phyloP scores from a whole-genome alignment of 2,888 invertebrate species.

The Orgyia antiqua region DNA sequence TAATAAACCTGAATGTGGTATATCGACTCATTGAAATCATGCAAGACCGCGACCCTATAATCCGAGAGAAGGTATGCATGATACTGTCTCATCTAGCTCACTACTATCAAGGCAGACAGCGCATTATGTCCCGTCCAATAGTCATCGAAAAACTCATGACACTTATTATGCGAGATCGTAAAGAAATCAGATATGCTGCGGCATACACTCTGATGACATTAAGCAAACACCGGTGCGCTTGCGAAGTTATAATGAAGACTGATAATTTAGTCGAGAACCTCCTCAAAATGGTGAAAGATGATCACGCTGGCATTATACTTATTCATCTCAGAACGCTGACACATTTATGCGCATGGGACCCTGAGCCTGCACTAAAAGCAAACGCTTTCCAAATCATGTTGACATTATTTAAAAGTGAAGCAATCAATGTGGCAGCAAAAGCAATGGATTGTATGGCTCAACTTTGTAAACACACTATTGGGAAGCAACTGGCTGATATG shows the following conservation, averaged over 20 bases:
- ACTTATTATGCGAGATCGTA: constrained; percentile 50
- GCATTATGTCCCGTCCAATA: constrained; percentile 42
- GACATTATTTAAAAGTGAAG: constrained; percentile 37
- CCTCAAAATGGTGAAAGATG: constrained; percentile 56
- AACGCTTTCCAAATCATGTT: constrained; percentile 60
- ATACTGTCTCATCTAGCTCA: constrained; percentile 45
- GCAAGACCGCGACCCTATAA: constrained; percentile 43
- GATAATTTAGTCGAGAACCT: constrained; percentile 47
- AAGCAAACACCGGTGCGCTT: constrained; percentile 42
- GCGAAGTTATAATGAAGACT: constrained; percentile 41
- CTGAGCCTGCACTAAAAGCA: constrained; percentile 41
- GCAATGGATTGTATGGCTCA: constrained; percentile 61
- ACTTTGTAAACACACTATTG: constrained; percentile 57
- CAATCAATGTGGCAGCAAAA: constrained; percentile 40
- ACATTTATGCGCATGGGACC: constrained; percentile 53
- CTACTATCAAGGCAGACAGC: constrained; percentile 48
- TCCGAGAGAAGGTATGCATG: constrained; percentile 57
- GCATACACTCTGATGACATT: constrained; percentile 49
- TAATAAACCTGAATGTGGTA: constrained; percentile 50
- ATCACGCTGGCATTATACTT: constrained; percentile 51
- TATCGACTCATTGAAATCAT: constrained; percentile 59
- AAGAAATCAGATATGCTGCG: constrained; percentile 59
- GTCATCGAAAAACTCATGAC: constrained; percentile 49
- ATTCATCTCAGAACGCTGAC: constrained; percentile 53
- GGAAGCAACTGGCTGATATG: constrained; percentile 49